Conservation (phyloP, 2,113 vertebrate genomes). For the Calidris pygmaea region DNA sequence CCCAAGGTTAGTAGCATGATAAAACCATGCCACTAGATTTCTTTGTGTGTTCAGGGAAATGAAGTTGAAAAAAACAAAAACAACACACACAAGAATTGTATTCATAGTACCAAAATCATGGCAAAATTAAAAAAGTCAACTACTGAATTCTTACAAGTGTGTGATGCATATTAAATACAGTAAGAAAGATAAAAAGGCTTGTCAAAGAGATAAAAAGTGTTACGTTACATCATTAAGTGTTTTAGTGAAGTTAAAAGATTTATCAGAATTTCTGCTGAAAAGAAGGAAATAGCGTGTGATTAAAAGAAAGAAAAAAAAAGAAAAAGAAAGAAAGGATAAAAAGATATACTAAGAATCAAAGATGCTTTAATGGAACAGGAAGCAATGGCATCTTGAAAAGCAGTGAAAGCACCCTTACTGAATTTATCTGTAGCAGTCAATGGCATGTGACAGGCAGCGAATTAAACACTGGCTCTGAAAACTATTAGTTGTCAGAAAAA, state of each 20-base stretch:
- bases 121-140: background rate
- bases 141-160: background rate
- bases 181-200: background rate
- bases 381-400: constrained; percentile 8
- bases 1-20: background rate
- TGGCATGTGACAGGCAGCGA: background rate
- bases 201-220: constrained; percentile 20
- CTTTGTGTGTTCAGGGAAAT: background rate
- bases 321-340: background rate
- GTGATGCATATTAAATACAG: background rate
- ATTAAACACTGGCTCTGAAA: constrained; percentile 24
- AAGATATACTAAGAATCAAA: background rate
- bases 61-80: background rate
- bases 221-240: background rate
- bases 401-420: constrained; percentile 12
- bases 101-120: background rate
- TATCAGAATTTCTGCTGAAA: constrained; percentile 16
- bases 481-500: constrained; percentile 53
- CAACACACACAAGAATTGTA: background rate
- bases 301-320: background rate
- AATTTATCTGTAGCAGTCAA: constrained; percentile 25
- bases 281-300: background rate
- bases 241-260: constrained; percentile 57
- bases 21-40: background rate
- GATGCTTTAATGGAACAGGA: constrained; percentile 35